Conservation (phyloP, 2,113 vertebrate species). For the Lamprotornis superbus region DNA sequence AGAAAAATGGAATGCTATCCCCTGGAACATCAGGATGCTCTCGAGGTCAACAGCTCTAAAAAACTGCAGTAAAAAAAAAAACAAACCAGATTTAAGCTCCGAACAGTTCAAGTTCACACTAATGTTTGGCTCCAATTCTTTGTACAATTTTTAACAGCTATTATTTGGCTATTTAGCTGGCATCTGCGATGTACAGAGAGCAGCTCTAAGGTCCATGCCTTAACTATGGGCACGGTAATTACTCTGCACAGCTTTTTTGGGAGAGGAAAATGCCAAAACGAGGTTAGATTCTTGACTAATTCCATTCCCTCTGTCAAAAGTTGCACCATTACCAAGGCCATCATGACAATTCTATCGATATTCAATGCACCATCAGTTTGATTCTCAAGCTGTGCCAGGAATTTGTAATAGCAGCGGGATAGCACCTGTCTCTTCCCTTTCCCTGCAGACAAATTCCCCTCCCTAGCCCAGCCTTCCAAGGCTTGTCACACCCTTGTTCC, state of each 20-base stretch:
- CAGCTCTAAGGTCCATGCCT: background rate
- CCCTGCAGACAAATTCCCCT: fast-evolving
- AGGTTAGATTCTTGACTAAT: background rate
- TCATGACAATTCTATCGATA: background rate
- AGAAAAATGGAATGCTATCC: constrained; percentile 47
- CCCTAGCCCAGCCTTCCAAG: background rate
- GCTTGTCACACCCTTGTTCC: background rate
- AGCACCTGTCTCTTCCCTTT: background rate
- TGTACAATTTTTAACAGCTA: background rate
- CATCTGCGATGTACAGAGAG: background rate
- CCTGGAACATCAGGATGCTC: background rate
- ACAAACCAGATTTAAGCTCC: background rate
- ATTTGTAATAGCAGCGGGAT: background rate
- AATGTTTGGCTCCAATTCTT: background rate
- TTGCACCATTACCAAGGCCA: background rate
- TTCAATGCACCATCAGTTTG: background rate
- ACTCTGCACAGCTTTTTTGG: background rate
- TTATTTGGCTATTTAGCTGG: background rate
- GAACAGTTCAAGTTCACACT: background rate
- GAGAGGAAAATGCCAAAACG: background rate
- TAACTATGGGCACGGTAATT: no score
- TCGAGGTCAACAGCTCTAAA: background rate
- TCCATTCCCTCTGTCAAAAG: background rate
- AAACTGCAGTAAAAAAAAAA: background rate
- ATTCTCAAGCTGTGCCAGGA: background rate